A percentile compares a stretch with the other conserved stretches of the same genome.
Evolutionary conservation across 2,888 invertebrate species (phyloP).

Genomic region (Heliconius cydno): DNA sequence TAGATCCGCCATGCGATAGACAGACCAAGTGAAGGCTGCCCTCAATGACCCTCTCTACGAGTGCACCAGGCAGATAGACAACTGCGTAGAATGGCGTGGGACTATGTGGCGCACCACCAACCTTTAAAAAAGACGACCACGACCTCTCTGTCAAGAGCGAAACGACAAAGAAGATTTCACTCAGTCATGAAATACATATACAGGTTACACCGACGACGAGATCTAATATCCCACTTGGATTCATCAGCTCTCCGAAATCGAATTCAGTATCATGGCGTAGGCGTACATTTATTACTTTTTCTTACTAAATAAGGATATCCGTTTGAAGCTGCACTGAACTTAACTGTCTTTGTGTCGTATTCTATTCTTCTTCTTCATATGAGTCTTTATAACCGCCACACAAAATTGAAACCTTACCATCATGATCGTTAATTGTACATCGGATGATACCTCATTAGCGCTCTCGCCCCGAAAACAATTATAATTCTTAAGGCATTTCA

Average conservation of each 20-base stretch:
- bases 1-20: too few species aligned
- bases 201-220: background rate
- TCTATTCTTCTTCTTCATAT: background rate
- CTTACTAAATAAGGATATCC: background rate
- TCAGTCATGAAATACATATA: background rate
- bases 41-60: too few species aligned
- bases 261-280: background rate
- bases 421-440: constrained; percentile 40
- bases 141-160: too few species aligned
- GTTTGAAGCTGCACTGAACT: background rate
- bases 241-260: background rate
- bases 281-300: background rate
- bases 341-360: background rate
- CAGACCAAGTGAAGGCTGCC: too few species aligned
- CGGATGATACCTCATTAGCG: constrained; percentile 39
- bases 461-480: constrained; percentile 37
- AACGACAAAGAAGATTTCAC: too few species aligned
- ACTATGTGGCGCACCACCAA: too few species aligned
- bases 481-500: constrained; percentile 29
- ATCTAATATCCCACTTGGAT: background rate
- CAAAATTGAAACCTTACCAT: constrained; percentile 30
- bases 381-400: background rate
- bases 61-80: too few species aligned
- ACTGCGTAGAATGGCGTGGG: too few species aligned
- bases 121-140: too few species aligned